Conservation (phyloP, 2,113 vertebrate genomes). For the Amphiprion percula region DNA sequence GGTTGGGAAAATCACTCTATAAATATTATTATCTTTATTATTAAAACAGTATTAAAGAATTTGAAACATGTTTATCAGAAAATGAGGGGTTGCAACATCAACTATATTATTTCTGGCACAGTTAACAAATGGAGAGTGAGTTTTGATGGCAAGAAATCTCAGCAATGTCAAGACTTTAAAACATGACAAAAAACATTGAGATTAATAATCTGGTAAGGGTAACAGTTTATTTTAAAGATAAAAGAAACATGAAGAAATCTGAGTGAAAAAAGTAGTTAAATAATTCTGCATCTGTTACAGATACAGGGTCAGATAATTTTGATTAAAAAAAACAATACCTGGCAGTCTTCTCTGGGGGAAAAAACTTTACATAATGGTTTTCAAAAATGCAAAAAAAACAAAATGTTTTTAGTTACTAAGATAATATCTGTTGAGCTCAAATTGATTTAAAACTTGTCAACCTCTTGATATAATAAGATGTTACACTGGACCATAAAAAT, state of each 20-base stretch:
- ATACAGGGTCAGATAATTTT: too few species aligned
- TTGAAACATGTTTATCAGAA: conserved; percentile 22
- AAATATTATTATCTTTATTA: too few species aligned
- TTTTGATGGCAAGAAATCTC: conserved; percentile 24
- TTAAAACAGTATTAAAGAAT: conserved; percentile 22
- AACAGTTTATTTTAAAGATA: too few species aligned
- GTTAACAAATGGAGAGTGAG: conserved; percentile 30
- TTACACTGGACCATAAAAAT: background rate
- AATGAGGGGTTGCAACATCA: conserved; percentile 34
- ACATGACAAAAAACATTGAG: background rate
- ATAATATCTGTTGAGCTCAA: too few species aligned
- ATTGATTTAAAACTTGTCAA: too few species aligned
- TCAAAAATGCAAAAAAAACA: background rate
- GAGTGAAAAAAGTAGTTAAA: too few species aligned
- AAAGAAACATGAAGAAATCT: too few species aligned
- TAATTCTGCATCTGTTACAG: too few species aligned
- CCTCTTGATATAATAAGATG: background rate
- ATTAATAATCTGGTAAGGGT: background rate
- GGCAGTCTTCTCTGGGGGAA: background rate
- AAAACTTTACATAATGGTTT: background rate
- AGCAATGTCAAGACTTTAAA: conserved; percentile 26
- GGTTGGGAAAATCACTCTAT: too few species aligned
- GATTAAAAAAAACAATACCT: background rate
- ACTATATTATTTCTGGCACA: conserved; percentile 9
- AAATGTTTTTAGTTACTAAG: too few species aligned